Evolutionary conservation across 2,888 invertebrate species (phyloP).

Genomic region (Harmothoe impar): DNA sequence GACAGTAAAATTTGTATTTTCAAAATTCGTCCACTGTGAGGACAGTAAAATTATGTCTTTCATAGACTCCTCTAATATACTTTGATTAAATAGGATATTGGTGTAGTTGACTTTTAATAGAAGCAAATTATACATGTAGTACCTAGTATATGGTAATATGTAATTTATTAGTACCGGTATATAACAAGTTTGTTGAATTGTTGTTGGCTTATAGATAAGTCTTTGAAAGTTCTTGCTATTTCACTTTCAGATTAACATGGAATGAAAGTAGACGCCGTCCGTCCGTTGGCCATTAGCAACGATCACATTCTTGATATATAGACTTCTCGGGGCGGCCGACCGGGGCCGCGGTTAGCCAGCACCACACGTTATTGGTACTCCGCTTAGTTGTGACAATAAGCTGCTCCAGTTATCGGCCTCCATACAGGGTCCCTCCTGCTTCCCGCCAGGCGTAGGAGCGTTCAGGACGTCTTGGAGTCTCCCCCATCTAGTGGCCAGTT

Average conservation of each 20-base stretch:
- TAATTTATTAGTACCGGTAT: too few species aligned
- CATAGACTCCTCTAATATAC: too few species aligned
- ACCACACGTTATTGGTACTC: not conserved
- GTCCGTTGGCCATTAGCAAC: conserved; percentile 35
- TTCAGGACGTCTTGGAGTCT: not conserved
- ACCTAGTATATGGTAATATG: too few species aligned
- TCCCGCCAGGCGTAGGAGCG: not conserved
- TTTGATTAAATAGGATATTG: too few species aligned
- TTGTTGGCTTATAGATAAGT: too few species aligned
- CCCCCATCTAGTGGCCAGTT: not conserved
- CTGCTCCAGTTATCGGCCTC: not conserved
- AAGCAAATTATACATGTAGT: too few species aligned
- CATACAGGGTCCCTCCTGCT: not conserved
- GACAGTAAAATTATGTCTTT: too few species aligned
- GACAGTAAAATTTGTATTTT: too few species aligned
- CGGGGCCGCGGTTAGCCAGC: not conserved
- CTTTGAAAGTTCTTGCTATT: not conserved
- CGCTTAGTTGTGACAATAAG: not conserved
- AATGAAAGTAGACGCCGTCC: conserved; percentile 46
- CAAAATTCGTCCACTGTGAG: too few species aligned
- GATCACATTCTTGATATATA: conserved; percentile 32
- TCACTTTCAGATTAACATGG: conserved; percentile 57
- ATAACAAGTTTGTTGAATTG: too few species aligned
- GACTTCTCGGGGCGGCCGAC: not conserved
- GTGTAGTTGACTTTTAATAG: too few species aligned